Base-by-base conservation (phyloP, 1,140 invertebrate genomes). In the Aethina tumida region DNA sequence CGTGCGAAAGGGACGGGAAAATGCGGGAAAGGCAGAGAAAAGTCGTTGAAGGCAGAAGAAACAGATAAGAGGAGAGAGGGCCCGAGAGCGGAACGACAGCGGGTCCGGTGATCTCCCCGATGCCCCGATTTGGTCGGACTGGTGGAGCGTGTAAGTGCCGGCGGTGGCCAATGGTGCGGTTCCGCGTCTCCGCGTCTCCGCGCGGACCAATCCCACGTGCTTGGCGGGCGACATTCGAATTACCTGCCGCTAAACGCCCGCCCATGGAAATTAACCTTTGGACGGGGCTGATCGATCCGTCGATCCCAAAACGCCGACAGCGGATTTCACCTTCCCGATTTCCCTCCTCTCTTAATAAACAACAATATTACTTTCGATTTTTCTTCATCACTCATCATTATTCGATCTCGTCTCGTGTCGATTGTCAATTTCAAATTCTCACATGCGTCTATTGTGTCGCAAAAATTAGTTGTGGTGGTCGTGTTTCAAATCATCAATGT, bases 61-160 rank as follows among this genome's bases (percentile, higher is more conserved):
- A n/a, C n/a, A n/a, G n/a, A n/a, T n/a, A n/a, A n/a, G n/a, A n/a
- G n/a, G n/a, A n/a, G n/a, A n/a, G n/a, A n/a, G n/a, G n/a, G n/a
- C n/a, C n/a, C n/a, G n/a, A n/a, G n/a, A n/a, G n/a, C n/a, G n/a
- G n/a, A n/a, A n/a, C n/a, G n/a, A n/a, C n/a, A n/a, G n/a, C n/a
- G n/a, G n/a, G n/a, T n/a, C n/a, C n/a, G n/a, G n/a, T n/a, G n/a
- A n/a, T n/a, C n/a, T n/a, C n/a, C n/a, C n/a, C n/a, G n/a, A n/a
- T n/a, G n/a, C 24, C 25, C 16, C 20, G 35, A 38, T 38, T 38
- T 38, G 14, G 14, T 29, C 33, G 33, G 35, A 29, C 43, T 41
- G 43, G 37, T 45, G 43, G 38, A 45, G 43, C 37, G 43, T 45
- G 43, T 45, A 45, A 45, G 35, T 31, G 43, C 19, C 38, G 29